phyloP scores from a whole-genome alignment of 2,113 vertebrate species.

The Oryzias woworae region DNA sequence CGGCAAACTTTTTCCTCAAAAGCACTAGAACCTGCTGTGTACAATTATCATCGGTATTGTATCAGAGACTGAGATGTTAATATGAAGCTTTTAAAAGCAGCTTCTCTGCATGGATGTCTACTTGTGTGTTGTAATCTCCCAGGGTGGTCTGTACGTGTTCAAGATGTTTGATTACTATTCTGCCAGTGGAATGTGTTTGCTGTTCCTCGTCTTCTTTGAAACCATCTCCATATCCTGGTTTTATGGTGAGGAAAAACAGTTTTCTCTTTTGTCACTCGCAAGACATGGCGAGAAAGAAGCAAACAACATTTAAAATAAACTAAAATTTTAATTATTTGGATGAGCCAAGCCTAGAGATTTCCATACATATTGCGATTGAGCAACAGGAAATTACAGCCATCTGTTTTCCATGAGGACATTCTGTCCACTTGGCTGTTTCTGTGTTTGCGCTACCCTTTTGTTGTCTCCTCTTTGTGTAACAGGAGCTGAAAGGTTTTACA shows the following conservation, averaged over 20 bases:
- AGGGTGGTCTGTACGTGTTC: slow-evolving; percentile 91
- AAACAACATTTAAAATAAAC: slow-evolving; percentile 4
- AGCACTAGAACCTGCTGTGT: slow-evolving; percentile 27
- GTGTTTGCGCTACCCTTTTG: background rate
- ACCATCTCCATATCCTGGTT: slow-evolving; percentile 91
- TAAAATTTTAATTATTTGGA: slow-evolving; percentile 2
- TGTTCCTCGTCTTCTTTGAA: slow-evolving; percentile 92
- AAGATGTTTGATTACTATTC: slow-evolving; percentile 95
- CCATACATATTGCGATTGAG: background rate
- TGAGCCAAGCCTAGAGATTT: too few relatives aligned
- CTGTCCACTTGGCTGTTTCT: slow-evolving; percentile 7
- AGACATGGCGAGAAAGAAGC: background rate
- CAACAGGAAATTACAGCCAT: slow-evolving; percentile 44
- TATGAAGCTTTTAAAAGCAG: slow-evolving; percentile 29
- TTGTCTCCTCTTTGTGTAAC: background rate
- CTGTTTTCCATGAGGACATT: background rate
- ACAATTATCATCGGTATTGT: slow-evolving; percentile 32
- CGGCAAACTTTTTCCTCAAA: slow-evolving; percentile 1
- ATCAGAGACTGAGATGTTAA: slow-evolving; percentile 28
- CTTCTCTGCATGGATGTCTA: slow-evolving; percentile 17
- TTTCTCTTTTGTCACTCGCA: background rate
- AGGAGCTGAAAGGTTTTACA: slow-evolving; percentile 90
- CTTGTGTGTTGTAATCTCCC: slow-evolving; percentile 52
- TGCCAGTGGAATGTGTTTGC: slow-evolving; percentile 91
- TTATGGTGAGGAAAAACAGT: slow-evolving; percentile 78